phyloP scores from a whole-genome alignment of 2,888 invertebrate species.

The Heliconius sara region DNA sequence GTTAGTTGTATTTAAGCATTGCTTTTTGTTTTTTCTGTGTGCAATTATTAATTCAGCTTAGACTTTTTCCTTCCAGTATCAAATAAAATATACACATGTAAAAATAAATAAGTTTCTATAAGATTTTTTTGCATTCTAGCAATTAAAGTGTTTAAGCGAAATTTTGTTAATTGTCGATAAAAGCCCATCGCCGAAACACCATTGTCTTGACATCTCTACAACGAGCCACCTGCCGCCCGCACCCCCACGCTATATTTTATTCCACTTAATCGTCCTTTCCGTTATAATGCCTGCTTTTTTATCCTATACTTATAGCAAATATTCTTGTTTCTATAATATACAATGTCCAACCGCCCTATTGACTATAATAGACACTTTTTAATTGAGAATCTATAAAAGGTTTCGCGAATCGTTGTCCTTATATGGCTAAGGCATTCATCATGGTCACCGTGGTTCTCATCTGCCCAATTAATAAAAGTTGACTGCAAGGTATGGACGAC shows the following conservation, averaged over 20 bases:
- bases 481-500: conserved; percentile 77
- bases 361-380: conserved; percentile 83
- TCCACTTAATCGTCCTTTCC: conserved; percentile 83
- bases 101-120: too few species aligned
- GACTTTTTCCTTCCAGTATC: neutral
- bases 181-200: neutral
- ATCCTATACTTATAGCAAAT: conserved; percentile 80
- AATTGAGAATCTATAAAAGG: conserved; percentile 84
- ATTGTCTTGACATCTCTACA: conserved; percentile 60
- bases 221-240: conserved; percentile 80
- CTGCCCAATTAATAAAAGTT: conserved; percentile 84
- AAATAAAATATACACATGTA: neutral
- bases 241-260: conserved; percentile 83
- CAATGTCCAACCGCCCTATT: conserved; percentile 76
- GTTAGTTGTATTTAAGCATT: neutral
- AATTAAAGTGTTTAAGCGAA: neutral
- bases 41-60: neutral
- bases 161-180: conserved; percentile 32
- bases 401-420: conserved; percentile 79
- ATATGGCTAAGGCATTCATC: conserved; percentile 81
- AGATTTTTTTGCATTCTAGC: neutral
- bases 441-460: conserved; percentile 80
- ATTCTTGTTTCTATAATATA: conserved; percentile 78
- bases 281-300: conserved; percentile 82
- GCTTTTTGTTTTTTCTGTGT: neutral